phyloP scores from a whole-genome alignment of 2,113 vertebrate genomes.

The Onychorhynchus coronatus region DNA sequence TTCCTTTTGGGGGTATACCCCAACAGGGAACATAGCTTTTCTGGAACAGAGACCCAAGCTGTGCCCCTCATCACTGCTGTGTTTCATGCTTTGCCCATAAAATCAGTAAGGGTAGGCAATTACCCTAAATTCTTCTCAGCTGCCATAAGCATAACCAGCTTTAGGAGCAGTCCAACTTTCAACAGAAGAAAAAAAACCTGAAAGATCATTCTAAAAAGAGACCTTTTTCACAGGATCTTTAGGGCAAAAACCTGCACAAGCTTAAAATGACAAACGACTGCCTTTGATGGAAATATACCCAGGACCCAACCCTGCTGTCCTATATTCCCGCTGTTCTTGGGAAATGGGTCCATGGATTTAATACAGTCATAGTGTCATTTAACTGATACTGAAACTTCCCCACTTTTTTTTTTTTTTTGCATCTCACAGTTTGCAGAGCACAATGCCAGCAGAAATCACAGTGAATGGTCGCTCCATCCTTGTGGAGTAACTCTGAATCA shows the following conservation, averaged over 20 bases:
- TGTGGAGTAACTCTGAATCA: not conserved
- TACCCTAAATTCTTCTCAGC: not conserved
- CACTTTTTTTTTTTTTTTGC: not conserved
- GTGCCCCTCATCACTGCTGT: not conserved
- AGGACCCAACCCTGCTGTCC: not conserved
- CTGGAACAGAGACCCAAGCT: not conserved
- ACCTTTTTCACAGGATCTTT: not conserved
- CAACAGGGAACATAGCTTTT: fast-evolving
- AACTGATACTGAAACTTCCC: not conserved
- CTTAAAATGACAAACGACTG: not conserved
- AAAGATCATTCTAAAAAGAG: not conserved
- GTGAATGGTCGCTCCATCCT: fast-evolving
- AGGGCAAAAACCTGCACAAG: not conserved
- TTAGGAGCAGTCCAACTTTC: not conserved
- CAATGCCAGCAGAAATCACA: not conserved
- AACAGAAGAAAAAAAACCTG: not conserved
- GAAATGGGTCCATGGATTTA: not conserved
- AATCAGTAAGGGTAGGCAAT: not conserved
- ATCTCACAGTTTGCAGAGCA: not conserved
- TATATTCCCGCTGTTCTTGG: not conserved
- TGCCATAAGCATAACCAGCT: not conserved
- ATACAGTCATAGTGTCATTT: not conserved
- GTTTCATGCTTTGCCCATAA: not conserved
- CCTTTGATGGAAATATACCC: not conserved
- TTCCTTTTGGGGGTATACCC: not conserved